Evolutionary conservation across 2,113 vertebrate genomes (phyloP).

Genomic region (Aramus guarauna): DNA sequence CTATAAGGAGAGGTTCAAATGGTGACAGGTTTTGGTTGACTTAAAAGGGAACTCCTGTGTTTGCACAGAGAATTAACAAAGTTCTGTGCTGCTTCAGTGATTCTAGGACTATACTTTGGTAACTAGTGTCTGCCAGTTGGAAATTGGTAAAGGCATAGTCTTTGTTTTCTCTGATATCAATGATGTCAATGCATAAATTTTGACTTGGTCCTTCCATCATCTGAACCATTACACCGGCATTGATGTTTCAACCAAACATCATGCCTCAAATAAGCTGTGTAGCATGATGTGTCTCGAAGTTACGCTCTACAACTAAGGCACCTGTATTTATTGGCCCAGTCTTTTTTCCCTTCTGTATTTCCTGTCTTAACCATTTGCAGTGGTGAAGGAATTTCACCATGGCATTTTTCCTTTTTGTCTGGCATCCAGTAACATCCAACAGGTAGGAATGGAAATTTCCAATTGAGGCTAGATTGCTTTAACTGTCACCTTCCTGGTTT

Average conservation of each 20-base stretch:
- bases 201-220: background rate
- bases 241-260: background rate
- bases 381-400: background rate
- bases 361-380: background rate
- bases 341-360: background rate
- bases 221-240: background rate
- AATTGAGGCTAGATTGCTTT: background rate
- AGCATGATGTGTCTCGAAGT: background rate
- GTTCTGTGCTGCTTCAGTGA: background rate
- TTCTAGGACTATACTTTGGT: background rate
- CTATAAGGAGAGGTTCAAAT: background rate
- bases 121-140: background rate
- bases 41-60: background rate
- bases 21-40: background rate
- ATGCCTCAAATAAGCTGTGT: background rate
- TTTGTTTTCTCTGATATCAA: background rate
- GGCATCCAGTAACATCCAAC: background rate
- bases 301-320: background rate
- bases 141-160: background rate
- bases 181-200: background rate
- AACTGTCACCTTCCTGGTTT: background rate
- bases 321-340: background rate
- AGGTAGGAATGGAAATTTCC: background rate
- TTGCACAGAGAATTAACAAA: background rate
- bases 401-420: background rate